phyloP scores from a whole-genome alignment of 2,888 invertebrate species.

The Chrysolina oricalcia region DNA sequence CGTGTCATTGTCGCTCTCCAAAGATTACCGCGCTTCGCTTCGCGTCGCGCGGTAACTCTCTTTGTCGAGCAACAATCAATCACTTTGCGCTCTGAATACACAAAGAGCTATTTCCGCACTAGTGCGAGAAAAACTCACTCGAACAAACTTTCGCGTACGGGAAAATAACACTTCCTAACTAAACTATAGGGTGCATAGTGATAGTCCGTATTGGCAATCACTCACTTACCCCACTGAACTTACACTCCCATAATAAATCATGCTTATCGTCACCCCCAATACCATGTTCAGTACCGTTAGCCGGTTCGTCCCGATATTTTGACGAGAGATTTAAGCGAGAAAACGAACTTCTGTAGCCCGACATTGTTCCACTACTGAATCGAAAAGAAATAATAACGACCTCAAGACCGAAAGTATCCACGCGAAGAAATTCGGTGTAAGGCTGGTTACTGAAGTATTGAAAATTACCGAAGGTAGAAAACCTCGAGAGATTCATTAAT shows the following conservation, averaged over 20 bases:
- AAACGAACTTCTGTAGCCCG: conserved; percentile 54
- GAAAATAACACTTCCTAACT: too few species aligned
- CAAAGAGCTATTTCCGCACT: too few species aligned
- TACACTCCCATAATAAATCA: conserved; percentile 33
- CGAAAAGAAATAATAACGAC: neutral
- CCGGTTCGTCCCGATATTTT: conserved; percentile 44
- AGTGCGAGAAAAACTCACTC: too few species aligned
- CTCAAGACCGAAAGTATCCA: neutral
- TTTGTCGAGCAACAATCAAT: too few species aligned
- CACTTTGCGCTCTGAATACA: too few species aligned
- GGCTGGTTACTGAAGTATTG: conserved; percentile 4
- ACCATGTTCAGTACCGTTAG: conserved; percentile 49
- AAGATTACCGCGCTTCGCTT: too few species aligned
- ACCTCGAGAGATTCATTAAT: too few species aligned
- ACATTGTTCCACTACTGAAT: conserved; percentile 42
- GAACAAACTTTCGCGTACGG: too few species aligned
- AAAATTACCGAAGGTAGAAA: neutral
- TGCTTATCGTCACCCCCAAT: conserved; percentile 10
- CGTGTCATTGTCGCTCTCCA: too few species aligned
- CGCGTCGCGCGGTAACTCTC: too few species aligned
- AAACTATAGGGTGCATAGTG: too few species aligned
- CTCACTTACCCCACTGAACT: conserved; percentile 39
- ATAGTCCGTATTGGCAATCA: neutral
- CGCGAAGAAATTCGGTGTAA: neutral
- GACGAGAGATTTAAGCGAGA: conserved; percentile 48